A percentile compares a stretch with the other conserved stretches of the same genome.
These are phyloP conservation scores for Platichthys stellatus DNA, from an alignment of 2,113 vertebrate species.

Conservation along the genomic window DNA sequence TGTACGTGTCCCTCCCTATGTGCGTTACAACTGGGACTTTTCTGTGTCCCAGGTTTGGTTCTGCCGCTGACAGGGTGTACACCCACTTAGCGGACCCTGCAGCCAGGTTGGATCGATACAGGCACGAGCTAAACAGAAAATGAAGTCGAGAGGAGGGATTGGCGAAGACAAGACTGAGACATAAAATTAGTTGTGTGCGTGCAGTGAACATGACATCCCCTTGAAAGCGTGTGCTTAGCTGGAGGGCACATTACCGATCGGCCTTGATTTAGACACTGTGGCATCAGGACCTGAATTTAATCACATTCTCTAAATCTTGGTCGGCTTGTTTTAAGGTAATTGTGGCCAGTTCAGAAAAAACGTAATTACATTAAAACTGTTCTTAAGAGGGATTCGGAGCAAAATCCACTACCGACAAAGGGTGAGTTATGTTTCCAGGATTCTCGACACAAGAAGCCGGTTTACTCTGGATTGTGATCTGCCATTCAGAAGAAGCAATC, in stretches of 20 bases:
- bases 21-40: neutral
- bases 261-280: slow-evolving; percentile 38
- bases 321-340: neutral
- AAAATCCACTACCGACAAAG: neutral
- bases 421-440: neutral
- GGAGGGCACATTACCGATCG: slow-evolving; percentile 26
- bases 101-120: slow-evolving; percentile 43
- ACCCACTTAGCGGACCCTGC: slow-evolving; percentile 33
- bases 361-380: neutral
- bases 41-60: slow-evolving; percentile 3
- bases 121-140: slow-evolving; percentile 36
- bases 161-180: slow-evolving; percentile 11
- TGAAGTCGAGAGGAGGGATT: neutral
- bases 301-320: slow-evolving; percentile 8
- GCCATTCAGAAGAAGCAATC: neutral
- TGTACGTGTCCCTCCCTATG: slow-evolving; percentile 9
- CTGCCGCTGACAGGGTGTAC: slow-evolving; percentile 37
- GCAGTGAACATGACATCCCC: slow-evolving; percentile 47
- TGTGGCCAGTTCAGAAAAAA: neutral
- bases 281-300: slow-evolving; percentile 12
- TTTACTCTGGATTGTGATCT: neutral
- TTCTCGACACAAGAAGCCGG: neutral
- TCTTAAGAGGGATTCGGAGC: neutral
- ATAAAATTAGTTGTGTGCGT: slow-evolving; percentile 25
- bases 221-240: slow-evolving; percentile 43